Evolutionary conservation across 2,113 vertebrate species (phyloP).

Genomic region (Macheiramphus alcinus): DNA sequence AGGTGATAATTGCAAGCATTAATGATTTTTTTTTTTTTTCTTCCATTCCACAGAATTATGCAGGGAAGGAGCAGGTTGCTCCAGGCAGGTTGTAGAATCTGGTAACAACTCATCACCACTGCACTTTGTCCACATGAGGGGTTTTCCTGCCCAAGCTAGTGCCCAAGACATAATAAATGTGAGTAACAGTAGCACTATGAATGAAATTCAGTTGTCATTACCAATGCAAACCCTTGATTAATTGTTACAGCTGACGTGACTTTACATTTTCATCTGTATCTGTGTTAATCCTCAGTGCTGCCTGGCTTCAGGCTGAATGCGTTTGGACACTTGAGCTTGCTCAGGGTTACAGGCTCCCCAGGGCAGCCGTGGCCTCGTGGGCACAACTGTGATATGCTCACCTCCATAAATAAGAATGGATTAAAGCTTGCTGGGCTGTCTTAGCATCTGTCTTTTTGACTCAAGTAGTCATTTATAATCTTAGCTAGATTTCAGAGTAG

Average conservation of each 20-base stretch:
- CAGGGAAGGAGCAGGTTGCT: conserved; percentile 45
- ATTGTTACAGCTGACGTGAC: neutral
- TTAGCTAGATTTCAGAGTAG: neutral
- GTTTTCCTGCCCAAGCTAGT: conserved; percentile 80
- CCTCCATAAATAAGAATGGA: rapidly evolving
- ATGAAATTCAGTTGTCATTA: neutral
- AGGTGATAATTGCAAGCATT: too few relatives aligned
- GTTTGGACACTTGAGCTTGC: too few relatives aligned
- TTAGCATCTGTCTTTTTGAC: rapidly evolving
- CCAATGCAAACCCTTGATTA: neutral
- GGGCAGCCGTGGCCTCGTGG: neutral
- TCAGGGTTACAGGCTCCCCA: neutral
- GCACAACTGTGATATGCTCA: rapidly evolving
- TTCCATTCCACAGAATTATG: conserved; percentile 7
- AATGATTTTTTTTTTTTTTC: neutral
- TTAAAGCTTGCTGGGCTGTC: neutral
- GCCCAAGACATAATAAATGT: conserved; percentile 87
- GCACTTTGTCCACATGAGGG: conserved; percentile 83
- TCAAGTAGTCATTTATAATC: neutral
- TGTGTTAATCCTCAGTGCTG: rapidly evolving
- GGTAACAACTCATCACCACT: neutral
- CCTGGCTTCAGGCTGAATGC: rapidly evolving
- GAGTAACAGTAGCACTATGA: neutral
- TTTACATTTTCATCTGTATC: rapidly evolving
- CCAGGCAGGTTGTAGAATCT: neutral